A percentile compares a stretch with the other conserved stretches of the same genome.
Conservation (phyloP, 2,113 vertebrate species). For the Tapirus terrestris region DNA sequence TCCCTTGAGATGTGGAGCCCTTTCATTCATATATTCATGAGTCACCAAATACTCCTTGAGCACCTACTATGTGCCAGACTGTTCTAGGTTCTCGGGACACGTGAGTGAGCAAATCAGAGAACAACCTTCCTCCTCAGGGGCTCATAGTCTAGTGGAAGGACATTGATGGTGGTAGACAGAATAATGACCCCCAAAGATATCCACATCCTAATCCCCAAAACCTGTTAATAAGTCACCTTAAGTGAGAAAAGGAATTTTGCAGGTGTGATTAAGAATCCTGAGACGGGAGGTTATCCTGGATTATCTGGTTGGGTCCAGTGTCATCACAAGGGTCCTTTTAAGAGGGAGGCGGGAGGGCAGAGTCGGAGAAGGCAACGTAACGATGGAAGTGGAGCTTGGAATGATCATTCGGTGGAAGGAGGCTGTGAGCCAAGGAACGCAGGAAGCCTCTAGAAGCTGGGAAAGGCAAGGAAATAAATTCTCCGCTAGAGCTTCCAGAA, state of each 20-base stretch:
- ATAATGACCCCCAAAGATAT: neutral
- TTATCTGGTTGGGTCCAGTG: neutral
- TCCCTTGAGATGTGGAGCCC: neutral
- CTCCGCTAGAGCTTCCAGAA: neutral
- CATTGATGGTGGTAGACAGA: neutral
- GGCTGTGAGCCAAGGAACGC: neutral
- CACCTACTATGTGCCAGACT: neutral
- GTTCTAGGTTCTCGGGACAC: neutral
- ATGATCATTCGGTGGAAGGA: neutral
- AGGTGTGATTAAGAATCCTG: neutral
- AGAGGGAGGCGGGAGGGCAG: neutral
- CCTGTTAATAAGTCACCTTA: neutral
- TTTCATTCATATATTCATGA: neutral
- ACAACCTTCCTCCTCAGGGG: neutral
- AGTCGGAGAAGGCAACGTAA: neutral
- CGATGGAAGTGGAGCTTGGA: no score
- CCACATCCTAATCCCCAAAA: neutral
- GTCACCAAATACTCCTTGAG: neutral
- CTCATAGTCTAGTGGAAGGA: neutral
- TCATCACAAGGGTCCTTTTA: neutral
- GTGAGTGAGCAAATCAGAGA: neutral
- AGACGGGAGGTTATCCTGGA: no score
- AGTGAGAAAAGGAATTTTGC: neutral
- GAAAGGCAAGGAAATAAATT: neutral
- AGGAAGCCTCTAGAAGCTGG: neutral